phyloP scores from a whole-genome alignment of 2,797 vertebrate genomes.

The Malacoraja senta region DNA sequence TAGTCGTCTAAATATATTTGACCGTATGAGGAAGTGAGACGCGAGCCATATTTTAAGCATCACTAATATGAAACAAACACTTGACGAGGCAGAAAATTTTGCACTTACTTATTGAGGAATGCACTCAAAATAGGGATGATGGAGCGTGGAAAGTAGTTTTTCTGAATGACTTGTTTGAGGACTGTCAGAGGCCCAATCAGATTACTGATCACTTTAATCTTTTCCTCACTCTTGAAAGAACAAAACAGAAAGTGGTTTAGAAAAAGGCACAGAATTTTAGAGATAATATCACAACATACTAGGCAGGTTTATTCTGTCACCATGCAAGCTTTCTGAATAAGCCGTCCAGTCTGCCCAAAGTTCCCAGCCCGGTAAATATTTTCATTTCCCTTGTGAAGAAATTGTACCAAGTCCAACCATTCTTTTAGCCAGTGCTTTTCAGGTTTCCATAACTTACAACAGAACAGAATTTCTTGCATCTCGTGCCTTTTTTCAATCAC shows the following conservation, averaged over 20 bases:
- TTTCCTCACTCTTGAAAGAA: slow-evolving; percentile 78
- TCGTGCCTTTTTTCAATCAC: background rate
- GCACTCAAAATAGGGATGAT: slow-evolving; percentile 72
- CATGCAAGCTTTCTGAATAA: too few relatives aligned
- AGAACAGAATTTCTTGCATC: background rate
- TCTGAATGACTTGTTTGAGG: slow-evolving; percentile 78
- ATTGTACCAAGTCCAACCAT: too few relatives aligned
- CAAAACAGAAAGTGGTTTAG: background rate
- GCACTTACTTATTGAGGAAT: slow-evolving; percentile 80
- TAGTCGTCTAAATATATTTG: background rate
- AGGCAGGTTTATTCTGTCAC: too few relatives aligned
- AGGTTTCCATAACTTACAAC: too few relatives aligned
- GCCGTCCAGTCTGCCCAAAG: too few relatives aligned
- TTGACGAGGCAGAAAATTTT: background rate
- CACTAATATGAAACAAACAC: background rate
- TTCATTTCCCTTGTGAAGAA: background rate
- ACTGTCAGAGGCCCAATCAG: slow-evolving; percentile 82
- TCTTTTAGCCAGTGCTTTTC: too few relatives aligned
- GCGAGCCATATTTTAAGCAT: background rate
- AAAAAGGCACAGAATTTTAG: background rate
- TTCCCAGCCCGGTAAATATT: background rate
- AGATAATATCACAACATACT: background rate
- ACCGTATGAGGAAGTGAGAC: background rate
- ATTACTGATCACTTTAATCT: slow-evolving; percentile 74
- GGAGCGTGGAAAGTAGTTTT: slow-evolving; percentile 87